A percentile compares a stretch with the other conserved stretches of the same genome.
Conservation (phyloP, 2,113 vertebrate genomes). For the Naja naja region DNA sequence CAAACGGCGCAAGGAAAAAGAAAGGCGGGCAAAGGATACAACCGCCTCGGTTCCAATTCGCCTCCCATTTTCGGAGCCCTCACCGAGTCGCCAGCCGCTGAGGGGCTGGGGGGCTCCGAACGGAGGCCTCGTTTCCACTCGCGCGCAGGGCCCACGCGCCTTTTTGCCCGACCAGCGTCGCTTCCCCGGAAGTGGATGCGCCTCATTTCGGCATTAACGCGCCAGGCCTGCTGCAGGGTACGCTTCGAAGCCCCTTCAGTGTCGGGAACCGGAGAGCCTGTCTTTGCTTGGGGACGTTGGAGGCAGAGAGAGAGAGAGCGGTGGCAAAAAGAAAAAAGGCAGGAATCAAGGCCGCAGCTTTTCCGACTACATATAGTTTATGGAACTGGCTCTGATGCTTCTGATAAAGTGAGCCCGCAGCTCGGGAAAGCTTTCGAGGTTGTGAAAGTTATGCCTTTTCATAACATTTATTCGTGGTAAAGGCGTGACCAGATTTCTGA, state of each 20-base stretch:
- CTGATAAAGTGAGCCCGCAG: neutral
- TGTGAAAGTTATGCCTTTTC: neutral
- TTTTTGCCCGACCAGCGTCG: neutral
- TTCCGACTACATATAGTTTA: neutral
- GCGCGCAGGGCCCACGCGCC: neutral
- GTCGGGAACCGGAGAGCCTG: neutral
- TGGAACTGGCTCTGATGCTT: neutral
- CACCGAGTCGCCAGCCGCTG: too few relatives aligned
- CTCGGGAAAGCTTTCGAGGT: neutral
- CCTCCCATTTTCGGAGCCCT: neutral
- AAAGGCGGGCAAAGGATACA: neutral
- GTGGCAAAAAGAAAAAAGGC: neutral
- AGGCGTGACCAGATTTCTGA: neutral
- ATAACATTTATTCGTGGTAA: neutral
- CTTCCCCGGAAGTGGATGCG: neutral
- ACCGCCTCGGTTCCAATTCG: neutral
- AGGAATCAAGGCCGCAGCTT: neutral
- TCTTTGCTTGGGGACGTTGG: neutral
- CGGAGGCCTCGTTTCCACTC: neutral
- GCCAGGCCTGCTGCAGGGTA: neutral
- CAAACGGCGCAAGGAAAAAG: neutral
- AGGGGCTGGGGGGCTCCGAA: neutral
- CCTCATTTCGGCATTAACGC: neutral
- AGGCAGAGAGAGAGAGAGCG: neutral
- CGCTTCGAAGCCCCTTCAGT: neutral